These are phyloP conservation scores for Ectropis grisescens DNA, from an alignment of 1,140 invertebrate genomes.

Conservation along the genomic window DNA sequence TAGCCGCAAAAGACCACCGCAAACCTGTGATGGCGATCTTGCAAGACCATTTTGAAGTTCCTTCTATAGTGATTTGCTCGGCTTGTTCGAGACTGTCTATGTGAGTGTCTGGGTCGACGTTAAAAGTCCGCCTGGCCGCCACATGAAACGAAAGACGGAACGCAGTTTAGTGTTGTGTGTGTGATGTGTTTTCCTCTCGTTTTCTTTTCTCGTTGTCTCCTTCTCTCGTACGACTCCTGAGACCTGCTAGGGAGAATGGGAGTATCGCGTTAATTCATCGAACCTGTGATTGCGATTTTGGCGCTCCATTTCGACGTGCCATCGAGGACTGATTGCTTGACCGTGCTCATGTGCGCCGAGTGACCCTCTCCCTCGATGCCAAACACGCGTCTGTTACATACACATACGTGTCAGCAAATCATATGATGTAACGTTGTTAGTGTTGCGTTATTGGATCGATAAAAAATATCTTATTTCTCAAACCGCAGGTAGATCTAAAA, in stretches of 20 bases:
- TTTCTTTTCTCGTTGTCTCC: too few relatives aligned
- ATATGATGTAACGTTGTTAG: too few relatives aligned
- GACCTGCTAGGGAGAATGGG: conserved; percentile 15
- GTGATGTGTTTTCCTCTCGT: conserved; percentile 21
- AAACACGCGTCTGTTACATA: conserved; percentile 89
- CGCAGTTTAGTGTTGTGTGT: conserved; percentile 44
- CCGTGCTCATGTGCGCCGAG: conserved; percentile 95
- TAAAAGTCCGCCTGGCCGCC: conserved; percentile 90
- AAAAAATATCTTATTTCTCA: too few relatives aligned
- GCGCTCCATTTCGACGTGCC: conserved; percentile 99
- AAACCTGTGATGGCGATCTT: conserved; percentile 99
- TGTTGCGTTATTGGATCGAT: too few relatives aligned
- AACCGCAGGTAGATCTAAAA: too few relatives aligned
- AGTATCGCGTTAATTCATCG: conserved; percentile 70
- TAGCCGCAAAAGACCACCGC: conserved; percentile 62
- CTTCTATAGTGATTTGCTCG: conserved; percentile 97
- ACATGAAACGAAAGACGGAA: conserved; percentile 70
- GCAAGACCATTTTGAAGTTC: conserved; percentile 99
- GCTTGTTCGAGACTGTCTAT: conserved; percentile 98
- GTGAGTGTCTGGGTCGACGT: conserved; percentile 98
- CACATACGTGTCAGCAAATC: conserved; percentile 44
- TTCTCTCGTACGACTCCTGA: conserved; percentile 1
- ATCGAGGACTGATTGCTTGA: conserved; percentile 98
- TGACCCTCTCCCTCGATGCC: conserved; percentile 95
- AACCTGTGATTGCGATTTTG: conserved; percentile 99